Conservation (phyloP, 2,888 invertebrate species). For the Deilephila elpenor region DNA sequence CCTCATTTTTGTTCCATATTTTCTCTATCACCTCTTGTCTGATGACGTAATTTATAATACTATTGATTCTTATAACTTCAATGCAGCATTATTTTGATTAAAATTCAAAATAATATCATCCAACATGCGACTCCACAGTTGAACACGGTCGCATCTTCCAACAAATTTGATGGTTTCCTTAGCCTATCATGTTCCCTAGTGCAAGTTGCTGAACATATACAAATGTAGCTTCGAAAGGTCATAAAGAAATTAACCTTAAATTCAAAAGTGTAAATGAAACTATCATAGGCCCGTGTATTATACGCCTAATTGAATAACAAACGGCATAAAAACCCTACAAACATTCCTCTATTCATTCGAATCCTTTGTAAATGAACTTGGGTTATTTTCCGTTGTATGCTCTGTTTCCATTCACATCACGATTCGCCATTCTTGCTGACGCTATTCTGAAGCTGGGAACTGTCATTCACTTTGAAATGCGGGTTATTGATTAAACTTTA, state of each 20-base stretch:
- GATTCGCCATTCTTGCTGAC: not conserved
- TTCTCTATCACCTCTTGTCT: no score
- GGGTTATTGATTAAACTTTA: not conserved
- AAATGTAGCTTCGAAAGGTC: no score
- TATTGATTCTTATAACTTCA: no score
- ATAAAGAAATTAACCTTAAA: not conserved
- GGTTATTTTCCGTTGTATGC: not conserved
- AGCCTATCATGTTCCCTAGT: no score
- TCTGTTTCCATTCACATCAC: conserved; percentile 21
- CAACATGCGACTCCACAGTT: no score
- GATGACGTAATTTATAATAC: no score
- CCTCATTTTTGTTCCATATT: no score
- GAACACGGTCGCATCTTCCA: no score
- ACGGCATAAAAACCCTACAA: not conserved
- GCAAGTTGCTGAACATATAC: no score
- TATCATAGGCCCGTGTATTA: not conserved
- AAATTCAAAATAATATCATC: no score
- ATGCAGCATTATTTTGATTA: no score
- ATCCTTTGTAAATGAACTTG: conserved; percentile 11
- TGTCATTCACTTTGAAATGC: conserved; percentile 13
- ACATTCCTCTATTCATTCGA: not conserved
- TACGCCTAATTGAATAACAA: not conserved
- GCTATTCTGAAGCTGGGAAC: not conserved
- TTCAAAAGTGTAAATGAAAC: not conserved
- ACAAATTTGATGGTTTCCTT: no score